Conservation (phyloP, 2,113 vertebrate genomes). For the Peromyscus polionotus region DNA sequence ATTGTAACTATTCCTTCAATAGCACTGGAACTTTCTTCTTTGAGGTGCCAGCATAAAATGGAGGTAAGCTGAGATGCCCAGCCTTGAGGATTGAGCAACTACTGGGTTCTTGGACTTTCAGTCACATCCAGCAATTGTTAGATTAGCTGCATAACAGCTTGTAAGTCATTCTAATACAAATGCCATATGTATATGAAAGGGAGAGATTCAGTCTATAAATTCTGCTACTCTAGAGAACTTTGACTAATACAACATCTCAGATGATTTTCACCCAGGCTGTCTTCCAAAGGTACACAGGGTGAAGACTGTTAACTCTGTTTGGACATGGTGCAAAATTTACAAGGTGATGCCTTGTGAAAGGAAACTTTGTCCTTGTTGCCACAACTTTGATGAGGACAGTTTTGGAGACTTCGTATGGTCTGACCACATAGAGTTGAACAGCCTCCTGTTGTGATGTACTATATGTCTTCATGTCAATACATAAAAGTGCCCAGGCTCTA, state of each 20-base stretch:
- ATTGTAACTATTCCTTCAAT: not conserved
- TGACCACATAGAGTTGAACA: not conserved
- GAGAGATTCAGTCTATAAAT: not conserved
- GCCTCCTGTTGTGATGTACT: not conserved
- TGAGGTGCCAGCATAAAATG: not conserved
- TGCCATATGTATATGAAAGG: not conserved
- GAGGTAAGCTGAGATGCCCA: not conserved
- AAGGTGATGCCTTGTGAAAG: not conserved
- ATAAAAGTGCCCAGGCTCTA: not conserved
- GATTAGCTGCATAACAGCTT: no score
- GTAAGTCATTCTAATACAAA: no score
- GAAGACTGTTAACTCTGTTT: not conserved
- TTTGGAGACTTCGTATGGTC: not conserved
- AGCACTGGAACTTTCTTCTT: not conserved
- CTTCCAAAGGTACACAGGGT: not conserved
- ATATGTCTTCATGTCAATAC: no score
- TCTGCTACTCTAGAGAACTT: not conserved
- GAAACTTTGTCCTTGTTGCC: no score
- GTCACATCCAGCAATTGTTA: not conserved
- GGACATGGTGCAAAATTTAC: no score
- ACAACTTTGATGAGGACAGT: not conserved
- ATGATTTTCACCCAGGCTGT: not conserved
- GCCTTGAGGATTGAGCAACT: not conserved
- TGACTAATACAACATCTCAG: not conserved
- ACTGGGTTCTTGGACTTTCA: not conserved